Conservation (phyloP, 2,888 invertebrate species). For the Chrysolina americana region DNA sequence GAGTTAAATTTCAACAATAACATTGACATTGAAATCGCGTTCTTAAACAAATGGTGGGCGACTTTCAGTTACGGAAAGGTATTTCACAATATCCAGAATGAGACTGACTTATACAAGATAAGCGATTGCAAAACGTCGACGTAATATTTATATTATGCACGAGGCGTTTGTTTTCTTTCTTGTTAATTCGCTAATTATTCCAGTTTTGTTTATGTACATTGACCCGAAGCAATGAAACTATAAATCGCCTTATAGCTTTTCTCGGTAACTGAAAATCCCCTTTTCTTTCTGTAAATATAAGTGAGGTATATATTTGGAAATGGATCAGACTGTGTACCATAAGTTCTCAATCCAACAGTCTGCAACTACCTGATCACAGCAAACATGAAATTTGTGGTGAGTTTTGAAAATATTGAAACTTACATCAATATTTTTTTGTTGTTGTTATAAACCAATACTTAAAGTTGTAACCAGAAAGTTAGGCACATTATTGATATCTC, state of each 20-base stretch:
- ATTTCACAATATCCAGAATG: not conserved
- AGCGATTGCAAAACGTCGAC: not conserved
- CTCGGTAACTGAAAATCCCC: conserved; percentile 3
- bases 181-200: not conserved
- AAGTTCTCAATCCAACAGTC: not conserved
- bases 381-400: conserved; percentile 25
- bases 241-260: not conserved
- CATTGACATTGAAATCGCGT: too few relatives aligned
- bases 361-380: not conserved
- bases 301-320: not conserved
- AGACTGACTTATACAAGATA: not conserved
- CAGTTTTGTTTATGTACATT: not conserved
- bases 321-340: not conserved
- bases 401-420: not conserved
- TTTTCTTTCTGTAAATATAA: not conserved
- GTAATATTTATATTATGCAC: not conserved
- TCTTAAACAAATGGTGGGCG: not conserved
- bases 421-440: too few relatives aligned
- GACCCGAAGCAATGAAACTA: not conserved
- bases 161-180: not conserved
- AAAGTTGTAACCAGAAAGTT: too few relatives aligned
- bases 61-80: not conserved
- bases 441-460: too few relatives aligned
- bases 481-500: too few relatives aligned
- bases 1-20: too few relatives aligned